Evolutionary conservation across 1,140 invertebrate species (phyloP), one percentile per base, ranked within the genome.

Genomic region (Amphibalanus amphitrite): DNA sequence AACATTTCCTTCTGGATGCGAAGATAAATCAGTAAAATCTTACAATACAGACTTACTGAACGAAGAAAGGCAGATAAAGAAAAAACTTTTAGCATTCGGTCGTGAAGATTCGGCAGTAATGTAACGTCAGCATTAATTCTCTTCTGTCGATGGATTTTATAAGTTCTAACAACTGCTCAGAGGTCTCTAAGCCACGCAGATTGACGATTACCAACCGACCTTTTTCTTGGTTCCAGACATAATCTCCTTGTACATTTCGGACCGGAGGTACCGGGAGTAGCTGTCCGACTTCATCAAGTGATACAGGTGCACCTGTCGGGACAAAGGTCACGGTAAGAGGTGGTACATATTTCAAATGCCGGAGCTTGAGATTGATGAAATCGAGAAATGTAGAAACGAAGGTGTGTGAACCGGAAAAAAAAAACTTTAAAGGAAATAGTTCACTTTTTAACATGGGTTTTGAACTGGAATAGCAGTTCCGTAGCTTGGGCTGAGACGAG

Each of bases 201-300:
- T 33, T 68, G 38, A 71, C 29, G 65, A 71, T 64, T 74, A 70
- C 13, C 47, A 65, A 70, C 72, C 83, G 82, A 93, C 91, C 88
- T 96, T 96, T 84, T 97, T 97, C 80, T 95, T 95, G 69, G 92
- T 92, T 75, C 92, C 92, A 81, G 91, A 95, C 69, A 97, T 83
- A 81, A 91, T 95, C 76, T 98, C 95, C 86, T 97, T 97, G 82
- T 98, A 99, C 90, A 97, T 96, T 77, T 99, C 97, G 1, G 97
- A 99, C 69, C 97, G 87, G 71, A 99, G 84, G 80, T 98, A 99
- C 74, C 97, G 85, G 65, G 93, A 95, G 79, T 99, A 99, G 77
- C 92, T 96, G 81, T 99, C 97, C 77, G 92, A 96, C 79, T 98
- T 98, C 97, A 99, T 99, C 72, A 99, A 83, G 79, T 98, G 95